A percentile compares a stretch with the other conserved stretches of the same genome.
Conservation (phyloP, 2,888 invertebrate genomes). For the Hemithea aestivaria region DNA sequence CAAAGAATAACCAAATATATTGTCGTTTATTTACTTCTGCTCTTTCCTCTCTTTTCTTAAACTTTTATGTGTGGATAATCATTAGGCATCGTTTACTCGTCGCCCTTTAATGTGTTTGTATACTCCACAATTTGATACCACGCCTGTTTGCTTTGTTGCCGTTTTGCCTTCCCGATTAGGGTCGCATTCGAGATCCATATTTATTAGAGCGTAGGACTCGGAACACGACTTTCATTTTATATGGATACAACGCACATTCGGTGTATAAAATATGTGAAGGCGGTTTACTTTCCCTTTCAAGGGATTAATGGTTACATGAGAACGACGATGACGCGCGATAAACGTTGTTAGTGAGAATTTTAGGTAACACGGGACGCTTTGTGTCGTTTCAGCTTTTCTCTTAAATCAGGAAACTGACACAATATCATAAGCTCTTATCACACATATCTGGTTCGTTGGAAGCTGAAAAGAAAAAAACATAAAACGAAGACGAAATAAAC, state of each 20-base stretch:
- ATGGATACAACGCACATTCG: slow-evolving; percentile 53
- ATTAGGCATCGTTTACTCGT: slow-evolving; percentile 66
- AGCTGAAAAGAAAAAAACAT: no score
- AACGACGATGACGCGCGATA: slow-evolving; percentile 27
- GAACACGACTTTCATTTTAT: slow-evolving; percentile 73
- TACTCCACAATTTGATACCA: slow-evolving; percentile 72
- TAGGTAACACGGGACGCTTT: slow-evolving; percentile 9
- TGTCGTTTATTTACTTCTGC: slow-evolving; percentile 63
- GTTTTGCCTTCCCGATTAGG: slow-evolving; percentile 75
- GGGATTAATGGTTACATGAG: slow-evolving; percentile 40
- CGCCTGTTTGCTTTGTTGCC: slow-evolving; percentile 74
- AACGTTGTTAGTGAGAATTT: slow-evolving; percentile 5
- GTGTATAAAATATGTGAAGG: slow-evolving; percentile 46
- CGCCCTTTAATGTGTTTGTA: slow-evolving; percentile 74
- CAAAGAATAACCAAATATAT: slow-evolving; percentile 70
- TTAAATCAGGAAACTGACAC: slow-evolving; percentile 1
- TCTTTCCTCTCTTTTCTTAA: slow-evolving; percentile 47
- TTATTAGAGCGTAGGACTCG: slow-evolving; percentile 72
- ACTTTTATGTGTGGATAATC: slow-evolving; percentile 65
- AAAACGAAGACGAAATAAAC: no score
- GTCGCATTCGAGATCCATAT: slow-evolving; percentile 72
- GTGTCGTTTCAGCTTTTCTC: slow-evolving; percentile 8
- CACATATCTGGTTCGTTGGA: no score
- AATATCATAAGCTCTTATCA: slow-evolving; percentile 3
- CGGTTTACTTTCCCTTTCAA: slow-evolving; percentile 48